Evolutionary conservation across 2,113 vertebrate species (phyloP).

Genomic region (Eulacestoma nigropectus): DNA sequence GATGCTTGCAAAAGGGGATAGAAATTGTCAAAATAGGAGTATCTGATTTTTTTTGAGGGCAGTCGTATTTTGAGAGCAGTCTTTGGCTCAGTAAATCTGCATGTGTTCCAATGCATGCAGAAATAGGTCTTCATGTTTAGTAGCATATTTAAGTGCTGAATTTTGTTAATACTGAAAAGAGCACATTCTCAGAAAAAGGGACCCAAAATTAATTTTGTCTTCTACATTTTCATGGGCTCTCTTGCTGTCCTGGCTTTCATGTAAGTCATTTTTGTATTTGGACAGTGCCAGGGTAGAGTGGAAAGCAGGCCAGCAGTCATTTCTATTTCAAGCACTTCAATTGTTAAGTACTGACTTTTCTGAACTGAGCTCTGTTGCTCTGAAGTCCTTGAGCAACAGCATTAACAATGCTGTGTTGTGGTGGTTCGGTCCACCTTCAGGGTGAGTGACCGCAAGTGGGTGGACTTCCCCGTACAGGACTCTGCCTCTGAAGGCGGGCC

Average conservation of each 20-base stretch:
- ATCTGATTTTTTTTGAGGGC: background rate
- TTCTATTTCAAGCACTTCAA: background rate
- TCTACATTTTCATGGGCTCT: background rate
- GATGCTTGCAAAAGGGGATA: background rate
- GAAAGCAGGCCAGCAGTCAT: background rate
- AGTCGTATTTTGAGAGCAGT: background rate
- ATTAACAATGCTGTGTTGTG: background rate
- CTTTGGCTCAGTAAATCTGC: background rate
- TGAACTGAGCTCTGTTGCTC: background rate
- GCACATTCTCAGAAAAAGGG: background rate
- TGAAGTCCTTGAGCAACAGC: background rate
- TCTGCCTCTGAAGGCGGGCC: no score
- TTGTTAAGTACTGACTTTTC: background rate
- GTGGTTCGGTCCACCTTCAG: no score
- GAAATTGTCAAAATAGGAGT: background rate
- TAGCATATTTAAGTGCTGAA: background rate
- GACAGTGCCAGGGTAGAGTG: background rate
- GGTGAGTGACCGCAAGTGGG: no score
- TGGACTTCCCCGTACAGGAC: no score
- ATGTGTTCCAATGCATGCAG: background rate
- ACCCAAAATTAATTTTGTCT: background rate
- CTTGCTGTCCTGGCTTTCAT: background rate
- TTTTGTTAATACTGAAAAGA: background rate
- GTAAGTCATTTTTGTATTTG: background rate
- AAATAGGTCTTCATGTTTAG: background rate